phyloP scores from a whole-genome alignment of 2,113 vertebrate genomes.

The Rallus limicola region DNA sequence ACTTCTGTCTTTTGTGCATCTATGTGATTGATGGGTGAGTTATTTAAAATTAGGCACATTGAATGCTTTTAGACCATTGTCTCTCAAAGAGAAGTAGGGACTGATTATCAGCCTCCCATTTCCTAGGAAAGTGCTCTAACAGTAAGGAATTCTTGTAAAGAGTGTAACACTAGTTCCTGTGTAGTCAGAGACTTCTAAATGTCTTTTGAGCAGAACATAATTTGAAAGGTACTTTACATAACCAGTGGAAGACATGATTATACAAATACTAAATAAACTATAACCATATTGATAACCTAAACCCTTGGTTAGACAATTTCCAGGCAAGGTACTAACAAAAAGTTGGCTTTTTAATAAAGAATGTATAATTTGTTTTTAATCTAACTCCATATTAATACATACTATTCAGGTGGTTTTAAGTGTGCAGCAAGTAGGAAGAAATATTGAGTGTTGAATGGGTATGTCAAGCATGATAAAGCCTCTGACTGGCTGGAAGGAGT shows the following conservation, averaged over 20 bases:
- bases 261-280: neutral
- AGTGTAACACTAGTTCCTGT: neutral
- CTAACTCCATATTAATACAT: neutral
- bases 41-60: neutral
- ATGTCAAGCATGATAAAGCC: neutral
- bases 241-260: neutral
- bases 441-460: neutral
- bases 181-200: neutral
- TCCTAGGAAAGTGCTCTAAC: neutral
- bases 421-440: neutral
- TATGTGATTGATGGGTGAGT: neutral
- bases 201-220: neutral
- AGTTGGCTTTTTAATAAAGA: neutral
- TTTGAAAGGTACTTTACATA: neutral
- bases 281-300: neutral
- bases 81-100: neutral
- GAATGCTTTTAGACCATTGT: neutral
- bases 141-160: neutral
- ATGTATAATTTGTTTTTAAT: neutral
- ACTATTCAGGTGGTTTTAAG: neutral
- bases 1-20: neutral
- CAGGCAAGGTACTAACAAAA: neutral
- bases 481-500: neutral
- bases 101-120: neutral
- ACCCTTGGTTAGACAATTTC: neutral